A percentile compares a stretch with the other conserved stretches of the same genome.
phyloP scores from a whole-genome alignment of 2,113 vertebrate species.

The Chaenogobius annularis region DNA sequence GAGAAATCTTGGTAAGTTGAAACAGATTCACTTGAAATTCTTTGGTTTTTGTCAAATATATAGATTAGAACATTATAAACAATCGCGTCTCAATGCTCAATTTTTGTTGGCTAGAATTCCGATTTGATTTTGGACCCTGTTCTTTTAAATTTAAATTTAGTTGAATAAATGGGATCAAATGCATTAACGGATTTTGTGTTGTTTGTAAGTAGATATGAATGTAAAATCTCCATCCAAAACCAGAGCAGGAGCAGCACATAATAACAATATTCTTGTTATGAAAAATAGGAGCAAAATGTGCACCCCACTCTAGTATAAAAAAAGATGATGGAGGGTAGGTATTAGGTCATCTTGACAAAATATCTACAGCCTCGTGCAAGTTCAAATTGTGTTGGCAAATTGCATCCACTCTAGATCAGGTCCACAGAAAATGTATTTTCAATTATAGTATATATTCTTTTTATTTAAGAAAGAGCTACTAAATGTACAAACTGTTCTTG shows the following conservation, averaged over 20 bases:
- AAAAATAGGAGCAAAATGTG: constrained; percentile 46
- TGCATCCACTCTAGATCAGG: constrained; percentile 1
- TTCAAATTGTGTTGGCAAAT: constrained; percentile 3
- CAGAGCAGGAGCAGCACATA: constrained; percentile 30
- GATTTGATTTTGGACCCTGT: background rate
- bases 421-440: background rate
- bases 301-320: constrained; percentile 45
- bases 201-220: constrained; percentile 16
- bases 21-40: background rate
- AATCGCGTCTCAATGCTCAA: background rate
- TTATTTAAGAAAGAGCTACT: background rate
- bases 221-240: constrained; percentile 20
- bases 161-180: background rate
- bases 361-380: background rate
- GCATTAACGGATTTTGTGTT: background rate
- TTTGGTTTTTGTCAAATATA: background rate
- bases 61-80: background rate
- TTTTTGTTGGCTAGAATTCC: background rate
- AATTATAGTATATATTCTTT: background rate
- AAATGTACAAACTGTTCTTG: background rate
- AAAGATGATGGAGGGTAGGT: constrained; percentile 43
- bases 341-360: constrained; percentile 65
- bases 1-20: background rate
- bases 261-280: constrained; percentile 22
- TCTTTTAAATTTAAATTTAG: background rate